phyloP scores from a whole-genome alignment of 1,140 invertebrate species.

The Drosophila paulistorum region DNA sequence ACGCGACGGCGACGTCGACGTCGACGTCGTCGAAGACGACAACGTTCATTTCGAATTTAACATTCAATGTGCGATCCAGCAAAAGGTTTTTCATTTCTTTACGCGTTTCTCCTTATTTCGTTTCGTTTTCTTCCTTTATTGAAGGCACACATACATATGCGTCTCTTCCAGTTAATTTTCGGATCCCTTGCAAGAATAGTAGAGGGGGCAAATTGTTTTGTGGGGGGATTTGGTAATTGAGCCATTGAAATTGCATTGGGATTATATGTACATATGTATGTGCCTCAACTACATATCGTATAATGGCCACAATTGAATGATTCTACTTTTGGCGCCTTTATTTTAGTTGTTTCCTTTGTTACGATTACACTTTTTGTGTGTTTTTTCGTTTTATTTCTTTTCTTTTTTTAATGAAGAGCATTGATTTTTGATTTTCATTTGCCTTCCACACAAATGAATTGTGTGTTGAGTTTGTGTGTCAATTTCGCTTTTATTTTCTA shows the following conservation, averaged over 20 bases:
- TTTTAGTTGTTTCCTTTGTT: slow-evolving; percentile 28
- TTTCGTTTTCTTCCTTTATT: not conserved
- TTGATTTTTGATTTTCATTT: slow-evolving; percentile 71
- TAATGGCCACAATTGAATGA: slow-evolving; percentile 33
- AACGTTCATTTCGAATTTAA: slow-evolving; percentile 46
- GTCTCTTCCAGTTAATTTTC: slow-evolving; percentile 11
- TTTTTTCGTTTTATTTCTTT: slow-evolving; percentile 25
- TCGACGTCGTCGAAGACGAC: too few species aligned
- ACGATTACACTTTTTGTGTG: slow-evolving; percentile 14
- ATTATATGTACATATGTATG: not conserved
- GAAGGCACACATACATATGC: too few species aligned
- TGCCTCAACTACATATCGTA: slow-evolving; percentile 18
- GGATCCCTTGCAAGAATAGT: not conserved
- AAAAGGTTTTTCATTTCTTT: slow-evolving; percentile 37
- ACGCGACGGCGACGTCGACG: slow-evolving; percentile 45
- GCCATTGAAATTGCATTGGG: slow-evolving; percentile 44
- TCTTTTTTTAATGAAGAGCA: slow-evolving; percentile 64
- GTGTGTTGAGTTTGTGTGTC: slow-evolving; percentile 24
- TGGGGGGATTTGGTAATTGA: slow-evolving; percentile 57
- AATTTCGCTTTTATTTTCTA: slow-evolving; percentile 27
- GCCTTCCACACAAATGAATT: slow-evolving; percentile 37
- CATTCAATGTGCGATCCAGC: slow-evolving; percentile 60
- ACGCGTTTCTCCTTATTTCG: not conserved
- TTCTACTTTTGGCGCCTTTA: slow-evolving; percentile 63
- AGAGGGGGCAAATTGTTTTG: too few species aligned